Base-by-base conservation (phyloP, 2,888 invertebrate genomes). In the Epinotia ramella region DNA sequence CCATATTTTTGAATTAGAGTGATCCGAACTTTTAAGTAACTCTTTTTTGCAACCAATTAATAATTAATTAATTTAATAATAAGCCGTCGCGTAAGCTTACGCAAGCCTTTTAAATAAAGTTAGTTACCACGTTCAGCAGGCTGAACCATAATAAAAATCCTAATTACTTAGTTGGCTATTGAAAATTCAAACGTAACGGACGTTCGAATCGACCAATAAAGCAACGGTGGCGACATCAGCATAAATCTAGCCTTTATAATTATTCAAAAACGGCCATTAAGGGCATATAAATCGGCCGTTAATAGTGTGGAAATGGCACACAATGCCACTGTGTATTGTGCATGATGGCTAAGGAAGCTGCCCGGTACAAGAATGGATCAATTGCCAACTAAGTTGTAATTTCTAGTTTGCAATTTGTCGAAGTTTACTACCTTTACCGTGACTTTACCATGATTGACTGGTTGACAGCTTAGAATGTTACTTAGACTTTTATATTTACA, bases 261-360 rank as follows among this genome's bases (percentile, higher is more conserved):
- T 91, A 91, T 93, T 91, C 91, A 91, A 88, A 89, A 88, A 82
- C 83, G 72, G 78, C 88, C 84, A 87, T 87, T 89, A 90, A 87
- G 86, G 89, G 88, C 85, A 88, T 89, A 91, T 91, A 91, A 91
- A 90, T 90, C 88, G 87, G 80, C 85, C 86, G 87, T 87, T 89
- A 91, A 91, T 90, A 91, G 90, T 87, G 90, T 84, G 87, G 91
- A 92, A 91, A 89, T 84, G 87, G 85, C 85, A 84, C 87, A 91
- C 91, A 92, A 92, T 92, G 88, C 88, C 82, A 81, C 69, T 81
- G 82, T 85, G 76, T 76, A 73, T 73, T 76, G 72, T 76, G 67
- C 72, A 72, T 68, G 63, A 72, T 68, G 66, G 57, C 73, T 73
- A 59, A 71, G 64, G 33, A 64, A 65, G 67, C 46, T 18, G 82